Evolutionary conservation across 2,888 invertebrate species (phyloP).

Genomic region (Alsophila aescularia): DNA sequence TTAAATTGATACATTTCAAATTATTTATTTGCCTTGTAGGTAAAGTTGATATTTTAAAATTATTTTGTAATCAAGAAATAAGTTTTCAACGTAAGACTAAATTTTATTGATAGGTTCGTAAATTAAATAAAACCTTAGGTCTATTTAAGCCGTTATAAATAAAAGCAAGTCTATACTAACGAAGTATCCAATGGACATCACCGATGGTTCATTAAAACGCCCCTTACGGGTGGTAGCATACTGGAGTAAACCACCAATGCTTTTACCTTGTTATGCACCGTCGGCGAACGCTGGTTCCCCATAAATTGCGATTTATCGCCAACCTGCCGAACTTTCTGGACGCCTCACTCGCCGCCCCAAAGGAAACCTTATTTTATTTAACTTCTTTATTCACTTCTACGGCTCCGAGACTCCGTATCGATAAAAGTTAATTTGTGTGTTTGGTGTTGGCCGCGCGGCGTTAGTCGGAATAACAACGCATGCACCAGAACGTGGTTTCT

Average conservation of each 20-base stretch:
- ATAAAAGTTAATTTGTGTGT: slow-evolving; percentile 61
- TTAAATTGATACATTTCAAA: no score
- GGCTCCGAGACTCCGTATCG: slow-evolving; percentile 55
- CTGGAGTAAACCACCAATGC: slow-evolving; percentile 50
- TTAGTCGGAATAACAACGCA: slow-evolving; percentile 19
- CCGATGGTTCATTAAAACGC: slow-evolving; percentile 14
- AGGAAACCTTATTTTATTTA: slow-evolving; percentile 75
- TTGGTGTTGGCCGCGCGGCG: slow-evolving; percentile 32
- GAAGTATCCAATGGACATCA: no score
- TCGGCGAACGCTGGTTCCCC: slow-evolving; percentile 49
- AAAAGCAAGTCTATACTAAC: neutral
- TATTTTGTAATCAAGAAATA: no score
- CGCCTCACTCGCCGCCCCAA: slow-evolving; percentile 67
- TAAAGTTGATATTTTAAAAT: no score
- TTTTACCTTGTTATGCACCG: slow-evolving; percentile 61
- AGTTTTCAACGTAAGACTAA: no score
- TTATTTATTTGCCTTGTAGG: no score
- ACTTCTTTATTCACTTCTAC: slow-evolving; percentile 67
- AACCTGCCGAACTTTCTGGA: slow-evolving; percentile 79
- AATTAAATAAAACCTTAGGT: no score
- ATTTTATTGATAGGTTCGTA: no score
- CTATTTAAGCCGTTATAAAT: no score
- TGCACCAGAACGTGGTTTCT: neutral
- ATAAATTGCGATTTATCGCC: slow-evolving; percentile 79
- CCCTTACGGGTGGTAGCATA: slow-evolving; percentile 34